Base-by-base conservation (phyloP, 1,140 invertebrate genomes). In the Eurosta solidaginis region DNA sequence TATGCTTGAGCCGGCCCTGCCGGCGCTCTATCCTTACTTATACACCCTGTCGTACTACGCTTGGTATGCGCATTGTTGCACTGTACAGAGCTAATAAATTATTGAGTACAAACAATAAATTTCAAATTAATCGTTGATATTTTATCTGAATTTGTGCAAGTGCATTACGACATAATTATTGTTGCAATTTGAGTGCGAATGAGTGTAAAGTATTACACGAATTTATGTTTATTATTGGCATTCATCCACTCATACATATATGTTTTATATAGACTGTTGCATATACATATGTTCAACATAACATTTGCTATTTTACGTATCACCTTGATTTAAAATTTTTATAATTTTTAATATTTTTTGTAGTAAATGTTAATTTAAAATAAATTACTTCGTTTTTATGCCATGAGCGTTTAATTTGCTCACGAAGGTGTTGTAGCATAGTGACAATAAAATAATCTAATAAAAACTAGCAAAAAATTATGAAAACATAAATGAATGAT, bases 81-180 rank as follows among this genome's bases (percentile, higher is more conserved):
- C 59, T 20, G 59, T 36, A 9, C n/a, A 22, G 59, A 36, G 33
- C 76, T 63, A 77, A 77, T 77, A 77, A 77, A 77, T 77, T 77
- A 77, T 77, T 77, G 63, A 77, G 52, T 77, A 45, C 50, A 63
- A 29, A 52, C 76, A 77, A 77, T 77, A 77, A 77, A 77, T 77
- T 77, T 77, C 50, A 59, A 77, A 77, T 77, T 77, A 77, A 77
- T 77, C 76, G 76, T 63, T 77, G 76, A 77, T 77, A 77, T 74
- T 63, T 77, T 68, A 77, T 77, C 76, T 68, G 49, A 68, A 76
- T 33, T 75, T 50, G 44, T 50, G 25, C 74, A 22, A 75, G 25
- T 50, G 29, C 49, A 54, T 40, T 76, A 33, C 75, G 50, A 50
- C 44, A 76, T 76, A 76, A 76, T 76, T 54, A 76, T 76, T 76